Percentiles rank a stretch among this genome's conserved stretches.
phyloP scores from a whole-genome alignment of 2,888 invertebrate species.

The Ophion costatus region DNA sequence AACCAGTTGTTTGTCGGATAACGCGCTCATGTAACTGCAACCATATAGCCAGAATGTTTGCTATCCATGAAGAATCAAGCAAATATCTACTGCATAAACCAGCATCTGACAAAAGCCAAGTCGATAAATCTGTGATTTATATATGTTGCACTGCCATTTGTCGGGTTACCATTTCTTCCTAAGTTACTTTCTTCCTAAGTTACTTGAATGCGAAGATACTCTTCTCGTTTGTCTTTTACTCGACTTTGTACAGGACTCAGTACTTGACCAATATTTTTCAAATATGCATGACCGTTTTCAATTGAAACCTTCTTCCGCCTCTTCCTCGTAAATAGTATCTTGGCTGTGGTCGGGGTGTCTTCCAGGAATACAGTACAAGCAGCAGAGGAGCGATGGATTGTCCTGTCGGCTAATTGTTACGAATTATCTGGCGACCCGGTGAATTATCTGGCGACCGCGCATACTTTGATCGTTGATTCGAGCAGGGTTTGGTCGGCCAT shows the following conservation, averaged over 20 bases:
- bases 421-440: constrained; percentile 71
- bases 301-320: background rate
- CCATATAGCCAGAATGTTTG: constrained; percentile 1
- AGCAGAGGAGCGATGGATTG: constrained; percentile 66
- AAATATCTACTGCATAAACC: background rate
- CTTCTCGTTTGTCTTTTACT: background rate
- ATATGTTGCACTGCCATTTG: background rate
- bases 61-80: background rate
- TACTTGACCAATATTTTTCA: background rate
- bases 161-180: background rate
- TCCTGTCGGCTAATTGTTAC: constrained; percentile 74
- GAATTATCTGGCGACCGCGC: constrained; percentile 70
- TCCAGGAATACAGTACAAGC: constrained; percentile 8
- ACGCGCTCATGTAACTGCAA: constrained; percentile 10
- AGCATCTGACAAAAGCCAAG: background rate
- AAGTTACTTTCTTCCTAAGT: background rate
- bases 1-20: constrained; percentile 15
- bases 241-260: background rate
- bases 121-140: background rate
- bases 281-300: background rate
- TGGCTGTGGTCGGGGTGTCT: background rate
- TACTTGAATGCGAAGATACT: background rate
- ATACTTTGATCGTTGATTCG: constrained; percentile 69
- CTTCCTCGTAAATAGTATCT: background rate
- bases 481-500: constrained; percentile 47